Conservation (phyloP, 2,113 vertebrate genomes). For the Oxyruncus cristatus region DNA sequence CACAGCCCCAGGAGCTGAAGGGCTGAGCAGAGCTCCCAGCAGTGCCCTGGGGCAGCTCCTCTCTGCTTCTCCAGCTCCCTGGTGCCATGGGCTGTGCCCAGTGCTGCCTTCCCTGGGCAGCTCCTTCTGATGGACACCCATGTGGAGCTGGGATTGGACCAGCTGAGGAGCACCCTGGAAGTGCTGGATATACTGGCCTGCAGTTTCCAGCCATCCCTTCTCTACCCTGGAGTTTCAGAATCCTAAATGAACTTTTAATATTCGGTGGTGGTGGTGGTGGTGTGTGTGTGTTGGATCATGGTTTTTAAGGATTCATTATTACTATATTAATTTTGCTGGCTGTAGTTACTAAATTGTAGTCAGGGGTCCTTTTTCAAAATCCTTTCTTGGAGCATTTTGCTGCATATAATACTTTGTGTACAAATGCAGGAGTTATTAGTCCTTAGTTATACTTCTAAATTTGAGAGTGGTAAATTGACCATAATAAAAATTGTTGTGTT, state of each 20-base stretch:
- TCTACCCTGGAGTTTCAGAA: neutral
- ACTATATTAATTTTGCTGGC: neutral
- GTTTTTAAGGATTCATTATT: neutral
- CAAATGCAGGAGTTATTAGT: neutral
- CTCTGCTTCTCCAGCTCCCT: neutral
- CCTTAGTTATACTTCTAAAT: neutral
- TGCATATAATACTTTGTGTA: neutral
- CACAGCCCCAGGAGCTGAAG: neutral
- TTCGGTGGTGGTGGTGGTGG: too few relatives aligned
- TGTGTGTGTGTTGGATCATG: too few relatives aligned
- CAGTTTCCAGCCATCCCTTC: neutral
- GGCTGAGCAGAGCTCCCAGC: neutral
- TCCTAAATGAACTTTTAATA: neutral
- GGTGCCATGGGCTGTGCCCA: neutral
- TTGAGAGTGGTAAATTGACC: neutral
- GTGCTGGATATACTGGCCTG: neutral
- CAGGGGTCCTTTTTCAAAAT: neutral
- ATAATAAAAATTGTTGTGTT: neutral
- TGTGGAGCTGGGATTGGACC: neutral
- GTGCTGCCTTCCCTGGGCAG: neutral
- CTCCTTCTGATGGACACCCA: neutral
- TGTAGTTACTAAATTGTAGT: neutral
- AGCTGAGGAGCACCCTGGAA: neutral
- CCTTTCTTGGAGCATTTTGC: neutral
- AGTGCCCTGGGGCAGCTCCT: neutral